Percentiles rank a stretch among this genome's conserved stretches.
Evolutionary conservation across 2,797 vertebrate species (phyloP).

Genomic region (Phrynocephalus vlangalii): DNA sequence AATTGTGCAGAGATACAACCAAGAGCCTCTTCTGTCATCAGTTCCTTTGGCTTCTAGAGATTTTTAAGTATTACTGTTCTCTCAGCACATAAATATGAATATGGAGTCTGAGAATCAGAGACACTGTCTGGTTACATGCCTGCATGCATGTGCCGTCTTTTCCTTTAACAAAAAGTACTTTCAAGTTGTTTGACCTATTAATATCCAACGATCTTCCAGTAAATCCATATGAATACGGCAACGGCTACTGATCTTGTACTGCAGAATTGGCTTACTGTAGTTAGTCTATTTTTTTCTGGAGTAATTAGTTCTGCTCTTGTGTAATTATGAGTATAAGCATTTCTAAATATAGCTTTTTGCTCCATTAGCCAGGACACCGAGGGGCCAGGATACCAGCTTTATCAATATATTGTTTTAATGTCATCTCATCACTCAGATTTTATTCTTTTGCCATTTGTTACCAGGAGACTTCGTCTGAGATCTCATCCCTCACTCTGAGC

Average conservation of each 20-base stretch:
- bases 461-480: neutral
- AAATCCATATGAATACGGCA: slow-evolving; percentile 13
- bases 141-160: neutral
- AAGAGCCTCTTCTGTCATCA: neutral
- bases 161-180: neutral
- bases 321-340: slow-evolving; percentile 47
- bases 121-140: neutral
- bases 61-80: neutral
- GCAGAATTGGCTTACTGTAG: slow-evolving; percentile 23
- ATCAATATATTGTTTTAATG: slow-evolving; percentile 49
- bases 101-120: neutral
- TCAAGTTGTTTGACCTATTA: neutral
- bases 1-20: neutral
- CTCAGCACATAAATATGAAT: neutral
- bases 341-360: slow-evolving; percentile 43
- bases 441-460: slow-evolving; percentile 34
- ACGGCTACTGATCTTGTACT: neutral
- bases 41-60: neutral
- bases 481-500: slow-evolving; percentile 6
- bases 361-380: slow-evolving; percentile 34
- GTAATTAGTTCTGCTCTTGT: slow-evolving; percentile 27
- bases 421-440: slow-evolving; percentile 44
- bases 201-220: slow-evolving; percentile 18
- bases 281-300: slow-evolving; percentile 13
- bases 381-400: slow-evolving; percentile 33